Conservation (phyloP, 2,888 invertebrate genomes). For the Neuroscelio doddi region DNA sequence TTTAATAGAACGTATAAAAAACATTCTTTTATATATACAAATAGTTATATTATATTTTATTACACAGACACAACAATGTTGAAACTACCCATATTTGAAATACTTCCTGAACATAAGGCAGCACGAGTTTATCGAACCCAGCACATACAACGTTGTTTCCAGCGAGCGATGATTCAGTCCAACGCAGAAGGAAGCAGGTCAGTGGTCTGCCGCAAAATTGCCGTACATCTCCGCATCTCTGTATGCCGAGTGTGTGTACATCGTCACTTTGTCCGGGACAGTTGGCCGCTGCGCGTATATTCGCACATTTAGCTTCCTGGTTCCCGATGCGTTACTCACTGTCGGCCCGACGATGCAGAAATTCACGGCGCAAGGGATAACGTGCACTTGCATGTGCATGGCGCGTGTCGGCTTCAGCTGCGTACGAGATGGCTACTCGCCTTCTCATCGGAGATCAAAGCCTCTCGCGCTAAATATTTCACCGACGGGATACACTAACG, state of each 20-base stretch:
- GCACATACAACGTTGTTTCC: background rate
- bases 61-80: no score
- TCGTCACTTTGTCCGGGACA: background rate
- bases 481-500: background rate
- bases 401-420: slow-evolving; percentile 4
- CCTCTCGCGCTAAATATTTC: slow-evolving; percentile 14
- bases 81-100: background rate
- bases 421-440: slow-evolving; percentile 3
- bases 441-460: slow-evolving; percentile 2
- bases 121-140: slow-evolving; percentile 2
- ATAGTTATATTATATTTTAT: no score
- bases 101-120: background rate
- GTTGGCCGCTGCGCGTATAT: no score
- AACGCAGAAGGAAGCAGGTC: slow-evolving; percentile 1
- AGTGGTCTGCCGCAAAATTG: background rate
- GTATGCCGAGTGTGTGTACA: background rate
- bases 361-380: background rate
- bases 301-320: slow-evolving; percentile 3
- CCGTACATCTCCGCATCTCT: no score
- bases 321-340: slow-evolving; percentile 2
- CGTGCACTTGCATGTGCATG: background rate
- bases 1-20: no score
- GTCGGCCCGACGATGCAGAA: background rate
- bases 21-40: no score
- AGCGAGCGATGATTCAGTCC: no score